phyloP scores from a whole-genome alignment of 2,797 vertebrate species.

The Sarcoramphus papa region DNA sequence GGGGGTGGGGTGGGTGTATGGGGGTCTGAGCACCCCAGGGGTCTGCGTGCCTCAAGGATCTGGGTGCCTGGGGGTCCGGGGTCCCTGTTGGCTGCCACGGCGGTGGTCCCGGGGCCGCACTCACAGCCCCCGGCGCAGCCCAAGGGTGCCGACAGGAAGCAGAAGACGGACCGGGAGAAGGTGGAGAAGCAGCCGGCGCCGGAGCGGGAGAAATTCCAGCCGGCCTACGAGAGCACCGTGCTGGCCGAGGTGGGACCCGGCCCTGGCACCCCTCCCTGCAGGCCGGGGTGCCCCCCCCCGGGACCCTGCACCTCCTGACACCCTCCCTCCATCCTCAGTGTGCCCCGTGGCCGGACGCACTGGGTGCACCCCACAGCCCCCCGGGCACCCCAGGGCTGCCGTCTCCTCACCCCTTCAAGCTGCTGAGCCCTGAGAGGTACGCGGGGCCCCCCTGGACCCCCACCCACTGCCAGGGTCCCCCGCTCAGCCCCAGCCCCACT shows the following conservation, averaged over 20 bases:
- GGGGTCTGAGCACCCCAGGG: neutral
- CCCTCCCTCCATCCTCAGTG: neutral
- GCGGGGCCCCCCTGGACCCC: neutral
- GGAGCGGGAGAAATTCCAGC: neutral
- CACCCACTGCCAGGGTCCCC: neutral
- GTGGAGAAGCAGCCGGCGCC: neutral
- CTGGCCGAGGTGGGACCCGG: neutral
- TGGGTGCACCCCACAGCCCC: neutral
- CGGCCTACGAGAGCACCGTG: neutral
- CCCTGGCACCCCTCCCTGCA: neutral
- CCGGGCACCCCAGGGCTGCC: neutral
- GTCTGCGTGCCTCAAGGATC: neutral
- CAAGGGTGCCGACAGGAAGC: neutral
- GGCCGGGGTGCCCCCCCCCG: neutral
- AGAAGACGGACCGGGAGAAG: neutral
- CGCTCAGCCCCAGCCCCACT: accelerated
- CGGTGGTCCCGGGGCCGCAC: neutral
- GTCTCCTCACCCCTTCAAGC: neutral
- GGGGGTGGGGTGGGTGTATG: neutral
- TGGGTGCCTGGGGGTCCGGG: neutral
- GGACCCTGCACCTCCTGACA: neutral
- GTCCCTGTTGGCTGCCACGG: neutral
- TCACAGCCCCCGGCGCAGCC: neutral
- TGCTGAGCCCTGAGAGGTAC: neutral
- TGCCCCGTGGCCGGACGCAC: neutral